phyloP scores from a whole-genome alignment of 2,113 vertebrate species.

The Erythrocebus patas region DNA sequence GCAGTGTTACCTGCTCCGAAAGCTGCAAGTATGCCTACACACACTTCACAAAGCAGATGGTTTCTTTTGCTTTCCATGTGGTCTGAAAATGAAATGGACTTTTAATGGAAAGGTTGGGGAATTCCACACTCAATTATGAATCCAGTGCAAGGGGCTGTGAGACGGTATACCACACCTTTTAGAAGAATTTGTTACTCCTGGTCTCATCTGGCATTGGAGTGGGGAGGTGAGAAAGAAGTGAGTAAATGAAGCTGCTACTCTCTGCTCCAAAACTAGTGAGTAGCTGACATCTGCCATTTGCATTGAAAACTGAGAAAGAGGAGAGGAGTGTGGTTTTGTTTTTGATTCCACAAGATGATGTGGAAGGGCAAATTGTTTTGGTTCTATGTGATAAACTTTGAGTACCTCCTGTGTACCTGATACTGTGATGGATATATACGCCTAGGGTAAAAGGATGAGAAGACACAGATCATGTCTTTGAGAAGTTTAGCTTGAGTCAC shows the following conservation, averaged over 20 bases:
- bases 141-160: background rate
- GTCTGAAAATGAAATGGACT: conserved; percentile 28
- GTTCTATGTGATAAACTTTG: background rate
- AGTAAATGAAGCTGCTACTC: background rate
- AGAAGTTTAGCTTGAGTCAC: background rate
- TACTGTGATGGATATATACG: background rate
- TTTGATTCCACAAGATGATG: background rate
- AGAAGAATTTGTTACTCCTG: background rate
- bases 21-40: background rate
- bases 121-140: background rate
- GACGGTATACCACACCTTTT: background rate
- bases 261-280: background rate
- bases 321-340: background rate
- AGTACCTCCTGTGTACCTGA: background rate
- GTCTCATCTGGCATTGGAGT: background rate
- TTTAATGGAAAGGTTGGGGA: conserved; percentile 35
- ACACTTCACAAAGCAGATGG: background rate
- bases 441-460: background rate
- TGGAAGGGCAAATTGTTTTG: background rate
- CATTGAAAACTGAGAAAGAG: background rate
- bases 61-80: background rate
- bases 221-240: background rate
- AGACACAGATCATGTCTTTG: background rate
- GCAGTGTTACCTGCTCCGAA: background rate
- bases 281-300: background rate